Percentiles rank a stretch among this genome's conserved stretches.
phyloP scores from a whole-genome alignment of 2,888 invertebrate species.

The Strigamia crassipes region DNA sequence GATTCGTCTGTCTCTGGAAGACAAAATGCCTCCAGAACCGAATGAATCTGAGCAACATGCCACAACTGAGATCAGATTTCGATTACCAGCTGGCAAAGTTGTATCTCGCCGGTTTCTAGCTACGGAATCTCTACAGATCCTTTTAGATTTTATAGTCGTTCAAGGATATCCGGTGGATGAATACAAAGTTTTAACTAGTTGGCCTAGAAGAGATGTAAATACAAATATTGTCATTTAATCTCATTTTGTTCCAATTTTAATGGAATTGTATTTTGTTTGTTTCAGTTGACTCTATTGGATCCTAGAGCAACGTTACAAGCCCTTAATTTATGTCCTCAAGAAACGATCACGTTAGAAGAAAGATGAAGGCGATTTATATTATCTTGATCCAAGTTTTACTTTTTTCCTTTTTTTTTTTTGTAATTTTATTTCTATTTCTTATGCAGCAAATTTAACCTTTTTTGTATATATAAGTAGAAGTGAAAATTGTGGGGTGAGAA shows the following conservation, averaged over 20 bases:
- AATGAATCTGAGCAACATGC: slow-evolving; percentile 54
- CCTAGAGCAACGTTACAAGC: slow-evolving; percentile 75
- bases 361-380: slow-evolving; percentile 67
- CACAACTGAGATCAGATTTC: slow-evolving; percentile 67
- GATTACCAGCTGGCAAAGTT: slow-evolving; percentile 76
- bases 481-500: slow-evolving; percentile 15
- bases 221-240: background rate
- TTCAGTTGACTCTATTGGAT: slow-evolving; percentile 79
- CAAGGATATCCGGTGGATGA: slow-evolving; percentile 85
- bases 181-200: slow-evolving; percentile 89
- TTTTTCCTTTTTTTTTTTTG: background rate
- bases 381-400: background rate
- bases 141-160: slow-evolving; percentile 85
- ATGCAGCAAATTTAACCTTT: background rate
- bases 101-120: slow-evolving; percentile 77
- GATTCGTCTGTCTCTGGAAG: slow-evolving; percentile 57
- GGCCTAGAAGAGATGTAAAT: slow-evolving; percentile 94
- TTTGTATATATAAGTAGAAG: slow-evolving; percentile 30
- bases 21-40: slow-evolving; percentile 60
- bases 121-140: slow-evolving; percentile 66
- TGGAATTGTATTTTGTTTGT: slow-evolving; percentile 56
- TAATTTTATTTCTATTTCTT: slow-evolving; percentile 4
- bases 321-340: slow-evolving; percentile 88
- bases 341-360: slow-evolving; percentile 92
- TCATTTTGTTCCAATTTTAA: background rate